These are phyloP conservation scores for Odontocolon sp. DNA, from an alignment of 2,888 invertebrate genomes.

Conservation along the genomic window DNA sequence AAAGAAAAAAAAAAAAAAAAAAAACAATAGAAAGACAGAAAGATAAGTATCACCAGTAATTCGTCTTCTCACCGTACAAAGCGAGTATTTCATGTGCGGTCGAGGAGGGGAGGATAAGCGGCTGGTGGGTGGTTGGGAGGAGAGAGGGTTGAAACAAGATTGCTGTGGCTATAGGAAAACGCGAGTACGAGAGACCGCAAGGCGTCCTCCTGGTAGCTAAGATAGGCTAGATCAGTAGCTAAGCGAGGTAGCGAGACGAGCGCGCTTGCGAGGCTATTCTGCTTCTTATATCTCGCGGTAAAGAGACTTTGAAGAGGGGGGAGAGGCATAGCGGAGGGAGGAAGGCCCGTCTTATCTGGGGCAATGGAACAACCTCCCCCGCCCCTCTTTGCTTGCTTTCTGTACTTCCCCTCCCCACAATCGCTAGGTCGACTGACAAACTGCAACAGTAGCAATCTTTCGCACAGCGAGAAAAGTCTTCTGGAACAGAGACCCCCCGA, in stretches of 20 bases:
- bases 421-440: conserved; percentile 55
- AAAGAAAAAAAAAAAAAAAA: conserved; percentile 14
- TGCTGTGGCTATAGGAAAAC: conserved; percentile 53
- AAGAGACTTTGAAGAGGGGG: conserved; percentile 50
- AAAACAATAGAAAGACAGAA: no score
- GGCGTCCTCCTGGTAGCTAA: conserved; percentile 37
- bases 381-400: conserved; percentile 31
- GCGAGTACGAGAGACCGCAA: conserved; percentile 53
- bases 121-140: conserved; percentile 6
- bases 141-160: conserved; percentile 36
- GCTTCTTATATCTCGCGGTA: conserved; percentile 54
- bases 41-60: no score
- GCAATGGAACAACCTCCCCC: conserved; percentile 71
- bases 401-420: background rate
- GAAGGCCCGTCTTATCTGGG: conserved; percentile 70
- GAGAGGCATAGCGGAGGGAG: conserved; percentile 25
- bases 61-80: no score
- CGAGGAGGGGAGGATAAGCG: conserved; percentile 18
- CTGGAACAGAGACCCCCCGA: conserved; percentile 31
- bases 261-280: conserved; percentile 32
- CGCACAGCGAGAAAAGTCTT: conserved; percentile 24
- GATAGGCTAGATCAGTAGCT: conserved; percentile 30
- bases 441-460: conserved; percentile 42
- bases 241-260: conserved; percentile 12
- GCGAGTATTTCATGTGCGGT: no score